phyloP scores from a whole-genome alignment of 2,797 vertebrate genomes.

The Oreochromis grahami region DNA sequence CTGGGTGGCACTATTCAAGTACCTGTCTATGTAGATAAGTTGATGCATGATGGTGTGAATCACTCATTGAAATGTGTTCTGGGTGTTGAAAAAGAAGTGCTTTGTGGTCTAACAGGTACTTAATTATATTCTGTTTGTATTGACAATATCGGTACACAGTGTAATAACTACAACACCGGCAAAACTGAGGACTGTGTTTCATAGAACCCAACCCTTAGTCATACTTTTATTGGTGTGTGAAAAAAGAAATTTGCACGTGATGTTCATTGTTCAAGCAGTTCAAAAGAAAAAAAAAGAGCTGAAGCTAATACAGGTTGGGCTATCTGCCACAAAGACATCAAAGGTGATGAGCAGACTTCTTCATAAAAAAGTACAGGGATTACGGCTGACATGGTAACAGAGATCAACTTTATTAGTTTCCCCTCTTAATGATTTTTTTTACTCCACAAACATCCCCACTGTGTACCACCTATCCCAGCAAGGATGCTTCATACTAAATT shows the following conservation, averaged over 20 bases:
- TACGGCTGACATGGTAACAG: conserved; percentile 16
- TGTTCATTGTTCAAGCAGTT: neutral
- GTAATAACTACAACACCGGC: conserved; percentile 13
- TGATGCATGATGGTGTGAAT: conserved; percentile 19
- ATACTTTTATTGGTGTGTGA: conserved; percentile 3
- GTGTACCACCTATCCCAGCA: conserved; percentile 11
- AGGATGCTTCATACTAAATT: conserved; percentile 46
- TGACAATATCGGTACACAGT: conserved; percentile 34
- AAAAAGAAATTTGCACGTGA: neutral
- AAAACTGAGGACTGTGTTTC: conserved; percentile 15
- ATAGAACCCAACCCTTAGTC: conserved; percentile 37
- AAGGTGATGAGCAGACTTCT: neutral
- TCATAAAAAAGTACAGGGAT: conserved; percentile 26
- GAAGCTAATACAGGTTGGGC: neutral
- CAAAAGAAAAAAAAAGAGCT: neutral
- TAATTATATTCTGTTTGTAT: conserved; percentile 27
- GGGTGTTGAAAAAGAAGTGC: conserved; percentile 23
- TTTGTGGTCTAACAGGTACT: conserved; percentile 53
- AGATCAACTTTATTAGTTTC: conserved; percentile 47
- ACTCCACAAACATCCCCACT: conserved; percentile 17
- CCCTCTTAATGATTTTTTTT: conserved; percentile 15
- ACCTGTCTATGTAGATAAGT: conserved; percentile 36
- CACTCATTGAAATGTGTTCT: conserved; percentile 23
- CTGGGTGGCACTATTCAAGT: conserved; percentile 22
- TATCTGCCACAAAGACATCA: conserved; percentile 19